Conservation (phyloP, 2,113 vertebrate genomes). For the Cervus canadensis region DNA sequence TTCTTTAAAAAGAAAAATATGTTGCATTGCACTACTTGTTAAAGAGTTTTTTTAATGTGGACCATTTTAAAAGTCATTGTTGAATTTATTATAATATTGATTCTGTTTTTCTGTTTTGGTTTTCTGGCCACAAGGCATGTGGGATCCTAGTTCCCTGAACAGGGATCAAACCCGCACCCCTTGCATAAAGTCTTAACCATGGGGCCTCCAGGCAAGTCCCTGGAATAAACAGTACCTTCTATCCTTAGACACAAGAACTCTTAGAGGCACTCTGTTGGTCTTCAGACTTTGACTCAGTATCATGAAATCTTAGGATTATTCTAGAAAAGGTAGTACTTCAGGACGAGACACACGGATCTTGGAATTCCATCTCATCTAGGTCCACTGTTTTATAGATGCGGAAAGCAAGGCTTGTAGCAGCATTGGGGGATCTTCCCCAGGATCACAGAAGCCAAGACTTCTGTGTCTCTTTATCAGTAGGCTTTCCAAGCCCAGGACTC, state of each 20-base stretch:
- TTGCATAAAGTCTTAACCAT: background rate
- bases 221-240: background rate
- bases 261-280: background rate
- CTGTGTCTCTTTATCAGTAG: background rate
- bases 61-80: background rate
- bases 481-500: background rate
- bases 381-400: background rate
- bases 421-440: background rate
- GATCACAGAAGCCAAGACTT: background rate
- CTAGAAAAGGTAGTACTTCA: slow-evolving; percentile 2
- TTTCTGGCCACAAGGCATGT: background rate
- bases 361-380: background rate
- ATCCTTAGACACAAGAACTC: background rate
- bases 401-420: background rate
- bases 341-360: background rate
- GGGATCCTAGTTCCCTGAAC: background rate
- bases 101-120: background rate
- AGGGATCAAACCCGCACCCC: background rate
- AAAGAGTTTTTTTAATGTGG: background rate
- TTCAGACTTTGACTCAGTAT: background rate
- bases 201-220: background rate
- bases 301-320: background rate
- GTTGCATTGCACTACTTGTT: background rate
- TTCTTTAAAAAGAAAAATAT: background rate
- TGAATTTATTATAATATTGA: background rate